Evolutionary conservation across 2,797 vertebrate genomes (phyloP), one percentile per base, ranked within the genome.

Genomic region (Urophycis tenuis): DNA sequence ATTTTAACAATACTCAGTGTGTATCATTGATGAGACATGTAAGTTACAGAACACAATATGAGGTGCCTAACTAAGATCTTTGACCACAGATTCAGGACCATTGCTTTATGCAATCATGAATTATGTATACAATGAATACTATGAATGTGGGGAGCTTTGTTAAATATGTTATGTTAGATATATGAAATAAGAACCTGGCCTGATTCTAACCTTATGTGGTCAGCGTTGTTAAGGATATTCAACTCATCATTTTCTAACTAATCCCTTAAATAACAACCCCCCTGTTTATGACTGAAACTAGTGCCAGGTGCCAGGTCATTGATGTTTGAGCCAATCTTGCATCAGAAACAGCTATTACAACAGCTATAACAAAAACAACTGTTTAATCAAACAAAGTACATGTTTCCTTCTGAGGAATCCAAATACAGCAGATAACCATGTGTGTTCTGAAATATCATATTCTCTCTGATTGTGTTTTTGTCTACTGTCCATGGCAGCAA

Each of bases 401-500:
- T 12, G 17, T 29, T 29, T 67, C 60, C 60, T 67, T 67, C 60
- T 29, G 60, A 29, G 22, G 60, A 67, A 29, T 67, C 9, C 8
- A 10, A 67, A 12, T 67, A 25, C 25, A 29, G 25, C n/a, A 67
- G 3, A 25, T 33, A 69, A 72, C 33, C 71, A 3, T 60, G 72
- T 82, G 78, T 73, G 29, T 86, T 81, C 71, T 88, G 77, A 83
- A 86, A 78, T 6, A 19, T 71, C 69, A 84, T 88, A 82, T 80
- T 87, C 81, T 90, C 83, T 82, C 80, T 77, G 39, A 89, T 80
- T 88, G 83, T 91, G 80, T 92, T 81, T 92, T 81, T 91, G 75
- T 90, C 88, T 80, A 92, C 88, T 91, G 90, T 91, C 86, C 78
- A 86, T 90, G 88, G 90, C 92, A 93, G 92, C 92, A 93, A 92